Evolutionary conservation across 2,113 vertebrate species (phyloP), one percentile per base, ranked within the genome.

Genomic region (Leuciscus idus): DNA sequence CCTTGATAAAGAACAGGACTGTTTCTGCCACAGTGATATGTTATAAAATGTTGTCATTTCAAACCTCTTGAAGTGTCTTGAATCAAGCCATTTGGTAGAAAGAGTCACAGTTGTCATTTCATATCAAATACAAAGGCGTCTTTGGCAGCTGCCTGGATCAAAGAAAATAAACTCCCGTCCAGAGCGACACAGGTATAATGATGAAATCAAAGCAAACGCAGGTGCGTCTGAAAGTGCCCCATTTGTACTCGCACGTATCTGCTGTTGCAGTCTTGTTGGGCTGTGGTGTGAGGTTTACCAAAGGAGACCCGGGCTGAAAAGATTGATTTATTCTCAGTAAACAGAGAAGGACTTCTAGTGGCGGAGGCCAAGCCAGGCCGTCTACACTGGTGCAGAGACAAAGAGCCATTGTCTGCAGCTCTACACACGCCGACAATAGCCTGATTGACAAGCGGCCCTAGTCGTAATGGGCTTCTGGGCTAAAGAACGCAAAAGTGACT

Each of bases 401-500:
- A 92, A 91, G 87, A 89, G 73, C 85, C 89, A 90, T 92, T 92
- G 92, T 92, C 81, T 89, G 74, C 46, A 30, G 85, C 85, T 81
- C 87, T 86, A 85, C 90, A 86, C 87, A 90, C 85, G 89, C 89
- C 89, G 86, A 92, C 89, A 90, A 91, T 89, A 79, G 90, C 36
- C 86, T 92, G 91, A 92, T 90, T 92, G 92, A 91, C 92, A 92
- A 89, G 88, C 75, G 81, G 86, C 86, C 87, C 83, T 85, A 80
- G 88, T 84, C 83, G 62, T 83, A 89, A 61, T 83, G 78, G 87
- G 72, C 88, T 87, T 26, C 85, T 88, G 78, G 81, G 62, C 83
- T 87, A 87, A 72, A 91, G 89, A 84, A 86, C 72, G 92, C 91
- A 94, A 93, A 92, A 90, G 92, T 78, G 87, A 90, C 93, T 95